Percentiles rank a stretch among this genome's conserved stretches.
Evolutionary conservation across 1,140 invertebrate species (phyloP).

Genomic region (Ooceraea biroi): DNA sequence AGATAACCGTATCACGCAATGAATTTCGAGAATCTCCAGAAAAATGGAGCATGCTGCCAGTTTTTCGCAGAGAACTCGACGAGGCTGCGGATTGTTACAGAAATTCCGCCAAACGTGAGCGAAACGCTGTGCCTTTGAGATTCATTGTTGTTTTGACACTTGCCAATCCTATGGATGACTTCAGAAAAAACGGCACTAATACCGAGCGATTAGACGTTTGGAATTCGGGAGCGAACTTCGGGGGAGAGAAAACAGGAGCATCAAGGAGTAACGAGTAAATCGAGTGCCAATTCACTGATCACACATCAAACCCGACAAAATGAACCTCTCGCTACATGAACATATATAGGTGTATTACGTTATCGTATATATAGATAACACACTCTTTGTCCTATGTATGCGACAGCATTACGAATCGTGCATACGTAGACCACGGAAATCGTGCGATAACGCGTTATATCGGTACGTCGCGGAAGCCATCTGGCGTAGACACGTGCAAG

Average conservation of each 20-base stretch:
- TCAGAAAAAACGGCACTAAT: not conserved
- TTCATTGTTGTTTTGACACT: conserved; percentile 43
- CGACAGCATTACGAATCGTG: conserved; percentile 19
- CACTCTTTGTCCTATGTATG: conserved; percentile 38
- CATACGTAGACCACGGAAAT: conserved; percentile 49
- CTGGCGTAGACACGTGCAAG: conserved; percentile 32
- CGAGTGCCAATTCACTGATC: conserved; percentile 47
- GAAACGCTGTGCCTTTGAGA: too few relatives aligned
- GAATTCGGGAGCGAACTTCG: conserved; percentile 29
- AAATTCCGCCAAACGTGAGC: too few relatives aligned
- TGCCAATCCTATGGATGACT: conserved; percentile 16
- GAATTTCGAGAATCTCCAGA: too few relatives aligned
- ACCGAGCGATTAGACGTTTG: conserved; percentile 5
- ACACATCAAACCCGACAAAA: conserved; percentile 58
- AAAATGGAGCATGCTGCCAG: too few relatives aligned
- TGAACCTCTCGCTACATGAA: conserved; percentile 27
- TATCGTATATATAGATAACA: conserved; percentile 29
- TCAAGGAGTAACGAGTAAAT: conserved; percentile 16
- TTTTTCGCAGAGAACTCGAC: too few relatives aligned
- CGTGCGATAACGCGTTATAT: conserved; percentile 6
- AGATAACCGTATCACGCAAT: too few relatives aligned
- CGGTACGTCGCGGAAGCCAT: conserved; percentile 38
- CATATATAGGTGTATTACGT: not conserved
- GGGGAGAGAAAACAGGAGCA: not conserved
- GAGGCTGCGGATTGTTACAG: too few relatives aligned